Percentiles rank a stretch among this genome's conserved stretches.
Conservation (phyloP, 2,888 invertebrate genomes). For the Syrphus vitripennis region DNA sequence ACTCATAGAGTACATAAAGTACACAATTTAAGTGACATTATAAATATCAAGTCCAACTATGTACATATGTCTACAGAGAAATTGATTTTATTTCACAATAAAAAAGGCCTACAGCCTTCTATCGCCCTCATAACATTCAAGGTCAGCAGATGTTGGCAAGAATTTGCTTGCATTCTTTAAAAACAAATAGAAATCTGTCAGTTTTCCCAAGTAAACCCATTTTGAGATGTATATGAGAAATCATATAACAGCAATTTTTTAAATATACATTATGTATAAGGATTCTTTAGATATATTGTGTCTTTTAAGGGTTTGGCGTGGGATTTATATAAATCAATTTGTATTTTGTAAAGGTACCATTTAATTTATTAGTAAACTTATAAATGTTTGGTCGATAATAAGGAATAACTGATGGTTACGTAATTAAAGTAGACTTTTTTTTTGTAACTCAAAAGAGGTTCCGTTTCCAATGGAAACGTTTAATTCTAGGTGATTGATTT, state of each 20-base stretch:
- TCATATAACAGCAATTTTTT: slow-evolving; percentile 37
- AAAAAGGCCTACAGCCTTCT: not conserved
- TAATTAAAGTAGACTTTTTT: no score
- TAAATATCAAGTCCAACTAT: not conserved
- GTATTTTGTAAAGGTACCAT: not conserved
- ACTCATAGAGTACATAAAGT: not conserved
- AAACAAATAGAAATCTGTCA: not conserved
- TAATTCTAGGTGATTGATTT: no score
- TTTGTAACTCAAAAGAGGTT: no score
- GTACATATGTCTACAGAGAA: not conserved
- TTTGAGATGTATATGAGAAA: slow-evolving; percentile 13
- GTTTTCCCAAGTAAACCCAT: not conserved
- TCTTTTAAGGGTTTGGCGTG: not conserved
- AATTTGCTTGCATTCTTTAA: not conserved
- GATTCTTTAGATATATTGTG: slow-evolving; percentile 21
- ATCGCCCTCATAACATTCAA: not conserved
- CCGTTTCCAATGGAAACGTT: no score
- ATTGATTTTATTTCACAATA: slow-evolving; percentile 5
- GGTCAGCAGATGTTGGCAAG: slow-evolving; percentile 6
- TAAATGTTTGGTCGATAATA: not conserved
- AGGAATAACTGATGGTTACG: no score
- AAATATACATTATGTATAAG: not conserved
- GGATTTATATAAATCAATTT: not conserved
- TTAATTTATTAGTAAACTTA: slow-evolving; percentile 24
- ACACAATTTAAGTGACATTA: not conserved